Base-by-base conservation (phyloP, 2,888 invertebrate genomes). In the Melanophora roralis region DNA sequence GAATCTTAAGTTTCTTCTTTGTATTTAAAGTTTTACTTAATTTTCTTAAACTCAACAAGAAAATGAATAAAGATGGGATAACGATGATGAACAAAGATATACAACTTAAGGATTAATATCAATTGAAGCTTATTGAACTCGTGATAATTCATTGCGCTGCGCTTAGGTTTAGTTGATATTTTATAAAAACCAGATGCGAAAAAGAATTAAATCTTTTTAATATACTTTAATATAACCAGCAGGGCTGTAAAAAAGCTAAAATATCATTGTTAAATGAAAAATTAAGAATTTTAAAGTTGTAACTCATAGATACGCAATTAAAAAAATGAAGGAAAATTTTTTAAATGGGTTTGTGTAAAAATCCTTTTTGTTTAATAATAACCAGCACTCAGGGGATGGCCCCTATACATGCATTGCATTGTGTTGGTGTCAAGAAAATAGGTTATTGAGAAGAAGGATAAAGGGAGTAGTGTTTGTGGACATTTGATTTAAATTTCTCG, bases 71-170 rank as follows among this genome's bases (percentile, higher is more conserved):
- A 32, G 43, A 8, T 14, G 23, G 27, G 62, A 72, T 16, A 53
- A 57, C 32, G 45, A 27, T 9, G 45, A 55, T 36, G 73, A 53
- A 67, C 74, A 79, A 79, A 74, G 64, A 74, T 74, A 79, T 79
- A 53, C 64, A 38, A 53, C 59, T 74, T 59, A 59, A 74, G 73
- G 72, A 80, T 80, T 76, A 76, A 80, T 80, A 76, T 80, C 76
- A 62, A 76, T 80, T 80, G 67, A 76, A 80, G 62, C 55, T 72
- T 71, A 76, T 80, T 79, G 81, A 73, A 79, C 69, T 78, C 76
- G 77, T 76, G 67, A 76, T 82, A 78, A 82, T 75, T 82, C 78
- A 82, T 68, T 74, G 62, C 51, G 62, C 32, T 68, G 27, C 67
- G 9, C 21, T 49, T n/a, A 27, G 38, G 16, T 34, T 69, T 34